Conservation (phyloP, 2,888 invertebrate genomes). For the Amblyteles armatorius region DNA sequence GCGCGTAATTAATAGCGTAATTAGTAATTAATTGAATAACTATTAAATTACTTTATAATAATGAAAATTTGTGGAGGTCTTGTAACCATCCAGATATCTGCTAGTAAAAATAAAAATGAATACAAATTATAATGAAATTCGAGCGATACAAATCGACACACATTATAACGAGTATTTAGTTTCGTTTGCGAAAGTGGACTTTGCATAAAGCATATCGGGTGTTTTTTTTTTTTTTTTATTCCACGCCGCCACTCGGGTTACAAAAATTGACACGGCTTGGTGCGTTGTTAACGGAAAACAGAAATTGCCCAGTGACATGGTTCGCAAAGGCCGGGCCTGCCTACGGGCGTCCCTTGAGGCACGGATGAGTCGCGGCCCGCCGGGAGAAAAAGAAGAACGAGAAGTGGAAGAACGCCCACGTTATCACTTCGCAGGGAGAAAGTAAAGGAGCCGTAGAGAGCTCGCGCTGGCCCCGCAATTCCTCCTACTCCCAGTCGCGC, state of each 20-base stretch:
- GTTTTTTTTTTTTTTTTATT: neutral
- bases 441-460: conserved; percentile 56
- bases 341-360: conserved; percentile 1
- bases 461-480: conserved; percentile 39
- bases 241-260: neutral
- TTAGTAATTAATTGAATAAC: too few relatives aligned
- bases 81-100: too few relatives aligned
- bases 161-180: too few relatives aligned
- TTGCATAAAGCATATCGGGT: neutral
- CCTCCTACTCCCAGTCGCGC: conserved; percentile 47
- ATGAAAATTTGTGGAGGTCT: too few relatives aligned
- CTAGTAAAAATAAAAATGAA: too few relatives aligned
- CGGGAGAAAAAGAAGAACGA: neutral
- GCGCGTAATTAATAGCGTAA: too few relatives aligned
- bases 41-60: too few relatives aligned
- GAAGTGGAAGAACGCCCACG: conserved; percentile 44
- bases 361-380: neutral
- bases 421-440: conserved; percentile 56
- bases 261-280: neutral
- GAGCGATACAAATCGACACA: too few relatives aligned
- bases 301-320: neutral
- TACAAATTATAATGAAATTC: too few relatives aligned
- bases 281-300: neutral
- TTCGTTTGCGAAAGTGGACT: too few relatives aligned
- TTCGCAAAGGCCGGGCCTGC: neutral